Base-by-base conservation (phyloP, 37 sponge, comb jelly and placozoan species). In the Agelas oroides region DNA sequence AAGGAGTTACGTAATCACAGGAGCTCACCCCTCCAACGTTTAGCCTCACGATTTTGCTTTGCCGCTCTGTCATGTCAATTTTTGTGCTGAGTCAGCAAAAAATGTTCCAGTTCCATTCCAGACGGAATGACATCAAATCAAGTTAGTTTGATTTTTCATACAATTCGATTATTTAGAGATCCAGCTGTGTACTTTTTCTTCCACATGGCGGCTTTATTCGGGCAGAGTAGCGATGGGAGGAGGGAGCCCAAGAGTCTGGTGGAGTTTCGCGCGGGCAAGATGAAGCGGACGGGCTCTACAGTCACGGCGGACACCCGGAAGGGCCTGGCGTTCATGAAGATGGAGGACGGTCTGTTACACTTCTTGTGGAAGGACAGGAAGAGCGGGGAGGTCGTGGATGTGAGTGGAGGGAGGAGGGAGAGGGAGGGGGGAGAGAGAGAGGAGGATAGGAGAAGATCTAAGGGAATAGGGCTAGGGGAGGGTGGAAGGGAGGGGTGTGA, bases 331-430 rank as follows among this genome's bases (percentile, higher is more conserved):
- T 97, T 87, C 79, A 82, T 97, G 80, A 87, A 92, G 54, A 59
- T 76, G 65, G 92, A 93, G 11, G 95, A 96, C 24, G 58, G 89
- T 0, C 62, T 97, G 38, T 69, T 95, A 32, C 96, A 95, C 83
- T 95, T 95, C 79, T 93, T 79, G 66, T 97, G 98, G 98, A 97
- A 95, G 60, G 98, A 97, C 88, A 83, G 98, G 61, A 59, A 91
- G 23, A 89, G 60, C 73, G 94, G 96, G 17, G 65, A 82, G 31
- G 84, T 93, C 0, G 94, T 86, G 12, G 95, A 93, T 79, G 96
- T 96, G 53, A 81, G 92, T 66, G 18, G 19, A 46, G 46, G 8
- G 6, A 46, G 46, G 46, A 8, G n/a, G n/a, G n/a, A n/a, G n/a
- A n/a, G n/a, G n/a, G n/a, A n/a, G n/a, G n/a, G n/a, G n/a, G n/a